These are phyloP conservation scores for Oxyura jamaicensis DNA, from an alignment of 2,113 vertebrate species.

Conservation along the genomic window DNA sequence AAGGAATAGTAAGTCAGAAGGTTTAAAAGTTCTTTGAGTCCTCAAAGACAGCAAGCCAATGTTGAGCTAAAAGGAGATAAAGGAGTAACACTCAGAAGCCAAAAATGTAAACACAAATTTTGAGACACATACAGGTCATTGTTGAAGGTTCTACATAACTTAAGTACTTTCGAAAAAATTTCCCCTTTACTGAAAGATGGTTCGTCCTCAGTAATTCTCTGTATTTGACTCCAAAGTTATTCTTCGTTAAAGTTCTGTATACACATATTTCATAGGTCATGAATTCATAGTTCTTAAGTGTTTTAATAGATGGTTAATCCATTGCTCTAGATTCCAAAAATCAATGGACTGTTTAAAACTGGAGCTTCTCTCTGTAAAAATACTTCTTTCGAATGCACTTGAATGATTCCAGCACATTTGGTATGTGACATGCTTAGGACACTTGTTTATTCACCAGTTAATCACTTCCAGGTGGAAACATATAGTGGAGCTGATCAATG, in stretches of 20 bases:
- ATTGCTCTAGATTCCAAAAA: background rate
- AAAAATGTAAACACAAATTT: background rate
- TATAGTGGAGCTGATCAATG: background rate
- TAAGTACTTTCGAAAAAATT: background rate
- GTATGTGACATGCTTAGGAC: background rate
- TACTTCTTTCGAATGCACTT: background rate
- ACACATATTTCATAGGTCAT: background rate
- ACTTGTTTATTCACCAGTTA: background rate
- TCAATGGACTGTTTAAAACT: background rate
- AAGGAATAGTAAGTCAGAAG: background rate
- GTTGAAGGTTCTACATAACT: background rate
- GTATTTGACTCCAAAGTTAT: background rate
- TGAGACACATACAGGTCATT: background rate
- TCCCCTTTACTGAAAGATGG: background rate
- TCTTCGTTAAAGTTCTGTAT: background rate
- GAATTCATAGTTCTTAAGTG: background rate
- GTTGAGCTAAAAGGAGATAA: background rate
- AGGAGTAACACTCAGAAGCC: background rate
- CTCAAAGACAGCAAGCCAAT: background rate
- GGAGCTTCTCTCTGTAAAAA: background rate
- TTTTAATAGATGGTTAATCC: background rate
- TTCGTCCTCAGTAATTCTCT: background rate
- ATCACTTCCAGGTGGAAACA: background rate
- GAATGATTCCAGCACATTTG: background rate
- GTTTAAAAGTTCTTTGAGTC: background rate